Evolutionary conservation across 2,797 vertebrate species (phyloP), one percentile per base, ranked within the genome.

Genomic region (Phyllotis vaccarum): DNA sequence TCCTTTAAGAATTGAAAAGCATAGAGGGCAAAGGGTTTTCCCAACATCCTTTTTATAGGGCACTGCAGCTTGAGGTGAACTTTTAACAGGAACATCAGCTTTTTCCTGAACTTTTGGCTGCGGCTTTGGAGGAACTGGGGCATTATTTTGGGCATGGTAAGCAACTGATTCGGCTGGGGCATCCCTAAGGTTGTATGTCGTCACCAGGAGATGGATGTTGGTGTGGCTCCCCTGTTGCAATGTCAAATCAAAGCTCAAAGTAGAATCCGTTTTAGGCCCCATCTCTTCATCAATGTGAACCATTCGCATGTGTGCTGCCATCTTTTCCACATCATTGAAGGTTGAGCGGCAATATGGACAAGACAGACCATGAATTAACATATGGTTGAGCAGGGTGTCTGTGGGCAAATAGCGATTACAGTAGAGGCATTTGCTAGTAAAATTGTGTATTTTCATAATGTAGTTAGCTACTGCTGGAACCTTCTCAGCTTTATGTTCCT

Each of bases 391-490:
- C 98, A 99, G 97, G 0, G 99, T 99, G 98, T 99, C 99, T 29
- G 99, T 99, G 97, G 99, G 99, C 96, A 99, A 98, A 97, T 99
- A 99, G 94, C 99, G 99, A 98, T 99, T 99, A 98, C 99, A 99
- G 98, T 99, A 99, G 94, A 99, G 99, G 99, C 99, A 99, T 99
- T 99, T 99, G 98, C 99, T 99, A 98, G 99, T 99, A 98, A 99
- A 99, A 98, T 99, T 99, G 98, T 99, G 99, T 98, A 99, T 99
- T 98, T 99, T 99, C 99, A 99, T 99, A 95, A 99, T 99, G 98
- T 99, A 99, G 98, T 99, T 99, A 97, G 99, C 99, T 87, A 99
- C 99, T 0, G 99, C 99, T 0, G 99, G 99, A 75, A 99, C 99
- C 98, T 99, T 99, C 98, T 99, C 99, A 0, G 99, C 99, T 98